Evolutionary conservation across 2,797 vertebrate genomes (phyloP).

Genomic region (Thaleichthys pacificus): DNA sequence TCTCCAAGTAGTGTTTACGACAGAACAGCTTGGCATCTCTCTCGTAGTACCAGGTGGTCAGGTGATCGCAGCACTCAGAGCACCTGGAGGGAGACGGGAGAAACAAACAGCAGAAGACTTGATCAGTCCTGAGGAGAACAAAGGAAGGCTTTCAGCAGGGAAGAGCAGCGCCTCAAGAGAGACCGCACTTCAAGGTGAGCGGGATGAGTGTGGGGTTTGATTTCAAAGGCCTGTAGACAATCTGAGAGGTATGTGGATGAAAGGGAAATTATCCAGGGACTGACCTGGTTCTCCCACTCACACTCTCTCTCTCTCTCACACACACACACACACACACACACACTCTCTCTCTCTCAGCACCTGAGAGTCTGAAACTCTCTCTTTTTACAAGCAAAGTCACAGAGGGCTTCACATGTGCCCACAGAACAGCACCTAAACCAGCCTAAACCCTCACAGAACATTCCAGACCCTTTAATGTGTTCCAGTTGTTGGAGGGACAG

Average conservation of each 20-base stretch:
- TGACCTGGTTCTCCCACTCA: background rate
- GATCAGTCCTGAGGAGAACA: conserved; percentile 23
- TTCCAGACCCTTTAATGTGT: conserved; percentile 29
- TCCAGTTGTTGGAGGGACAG: conserved; percentile 31
- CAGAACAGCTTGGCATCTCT: conserved; percentile 92
- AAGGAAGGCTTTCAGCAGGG: background rate
- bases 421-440: conserved; percentile 5
- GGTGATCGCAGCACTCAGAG: conserved; percentile 89
- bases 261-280: conserved; percentile 8
- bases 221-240: conserved; percentile 28
- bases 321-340: too few species aligned
- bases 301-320: too few species aligned
- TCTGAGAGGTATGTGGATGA: conserved; percentile 22
- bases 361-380: too few species aligned
- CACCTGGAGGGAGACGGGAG: conserved; percentile 72
- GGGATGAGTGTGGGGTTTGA: background rate
- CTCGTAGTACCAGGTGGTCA: conserved; percentile 97
- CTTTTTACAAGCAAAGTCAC: background rate
- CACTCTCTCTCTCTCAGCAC: background rate
- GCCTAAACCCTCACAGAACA: conserved; percentile 21
- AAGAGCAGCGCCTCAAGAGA: background rate
- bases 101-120: conserved; percentile 7
- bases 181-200: conserved; percentile 5
- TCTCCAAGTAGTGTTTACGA: conserved; percentile 92
- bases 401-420: too few species aligned